These are phyloP conservation scores for Odontamblyopus rebecca DNA, from an alignment of 2,797 vertebrate species.

Conservation along the genomic window DNA sequence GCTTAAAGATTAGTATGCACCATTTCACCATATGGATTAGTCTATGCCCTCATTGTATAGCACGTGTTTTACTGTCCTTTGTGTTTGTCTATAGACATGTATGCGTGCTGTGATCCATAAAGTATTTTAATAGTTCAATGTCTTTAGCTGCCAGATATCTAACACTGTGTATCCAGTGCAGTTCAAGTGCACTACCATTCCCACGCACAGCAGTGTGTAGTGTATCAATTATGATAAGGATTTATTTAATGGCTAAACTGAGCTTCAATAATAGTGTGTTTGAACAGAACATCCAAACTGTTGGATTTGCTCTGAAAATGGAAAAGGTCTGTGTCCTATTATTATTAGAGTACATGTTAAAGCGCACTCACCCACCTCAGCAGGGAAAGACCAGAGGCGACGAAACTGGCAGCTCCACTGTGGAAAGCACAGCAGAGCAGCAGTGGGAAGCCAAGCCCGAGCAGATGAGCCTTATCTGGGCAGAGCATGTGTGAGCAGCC, in stretches of 20 bases:
- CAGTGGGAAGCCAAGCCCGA: conserved; percentile 76
- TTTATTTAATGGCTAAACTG: conserved; percentile 20
- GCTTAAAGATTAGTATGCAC: conserved; percentile 4
- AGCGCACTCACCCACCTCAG: conserved; percentile 61
- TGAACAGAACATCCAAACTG: conserved; percentile 16
- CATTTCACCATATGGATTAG: background rate
- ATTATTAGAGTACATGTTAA: conserved; percentile 44
- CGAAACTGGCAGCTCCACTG: conserved; percentile 65
- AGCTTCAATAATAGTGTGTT: background rate
- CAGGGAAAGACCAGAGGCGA: conserved; percentile 68
- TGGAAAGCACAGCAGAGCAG: conserved; percentile 55
- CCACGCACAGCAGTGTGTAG: background rate
- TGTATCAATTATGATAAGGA: background rate
- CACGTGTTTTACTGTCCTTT: background rate
- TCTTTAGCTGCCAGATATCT: conserved; percentile 10
- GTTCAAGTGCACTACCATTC: conserved; percentile 2
- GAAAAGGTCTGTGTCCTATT: conserved; percentile 36
- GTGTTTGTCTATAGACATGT: conserved; percentile 14
- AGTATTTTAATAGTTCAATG: conserved; percentile 15
- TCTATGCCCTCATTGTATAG: conserved; percentile 4
- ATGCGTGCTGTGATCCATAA: conserved; percentile 13
- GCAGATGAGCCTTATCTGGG: conserved; percentile 81
- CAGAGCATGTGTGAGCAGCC: conserved; percentile 75
- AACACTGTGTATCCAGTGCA: conserved; percentile 16
- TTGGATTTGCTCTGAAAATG: conserved; percentile 29